Evolutionary conservation across 1,140 invertebrate genomes (phyloP), one percentile per base, ranked within the genome.

Genomic region (Orchestia grillus): DNA sequence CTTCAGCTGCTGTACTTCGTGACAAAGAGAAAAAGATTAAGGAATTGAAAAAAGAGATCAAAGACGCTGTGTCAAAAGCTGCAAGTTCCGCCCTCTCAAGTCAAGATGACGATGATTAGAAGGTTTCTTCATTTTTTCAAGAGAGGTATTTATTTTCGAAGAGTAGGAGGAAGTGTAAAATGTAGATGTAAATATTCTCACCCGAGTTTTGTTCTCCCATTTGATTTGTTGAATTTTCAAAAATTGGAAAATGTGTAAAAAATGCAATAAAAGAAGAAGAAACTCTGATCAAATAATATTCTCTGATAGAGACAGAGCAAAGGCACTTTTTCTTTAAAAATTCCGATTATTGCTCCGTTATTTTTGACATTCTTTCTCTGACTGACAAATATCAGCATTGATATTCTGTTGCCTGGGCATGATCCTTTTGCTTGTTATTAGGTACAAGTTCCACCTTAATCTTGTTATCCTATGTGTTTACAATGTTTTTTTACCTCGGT

Each of bases 31-130:
- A 94, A 45, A 94, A 47, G 41, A 42, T 44, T 8, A 94, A 94
- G 41, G 44, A 94, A 94, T 94, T 47, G 43, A 44, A 94, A 44
- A 45, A 94, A n/a, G 92, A 94, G 44, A 94, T 44, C 44, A 47
- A 44, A 44, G 11, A 45, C 40, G 92, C 40, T 44, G 41, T 40
- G 4, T 15, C 92, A 40, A 47, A 44, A 11, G 43, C 40, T 47
- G 41, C 44, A 8, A 45, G 11, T 15, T 47, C 43, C 92, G 40
- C 92, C 6, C 92, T 47, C 6, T 94, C 92, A 15, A 94, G 44
- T 40, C 43, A 94, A 19, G 92, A 94, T 47, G 92, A 94, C 44
- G 92, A 94, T 47, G 92, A 94, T 94, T 94, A 94, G 92, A 45
- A n/a, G 47, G 36, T 3, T 47, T 45, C 6, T 6, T 92, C n/a